Percentiles rank a stretch among this genome's conserved stretches.
These are phyloP conservation scores for Centrocercus urophasianus DNA, from an alignment of 2,113 vertebrate genomes.

Conservation along the genomic window DNA sequence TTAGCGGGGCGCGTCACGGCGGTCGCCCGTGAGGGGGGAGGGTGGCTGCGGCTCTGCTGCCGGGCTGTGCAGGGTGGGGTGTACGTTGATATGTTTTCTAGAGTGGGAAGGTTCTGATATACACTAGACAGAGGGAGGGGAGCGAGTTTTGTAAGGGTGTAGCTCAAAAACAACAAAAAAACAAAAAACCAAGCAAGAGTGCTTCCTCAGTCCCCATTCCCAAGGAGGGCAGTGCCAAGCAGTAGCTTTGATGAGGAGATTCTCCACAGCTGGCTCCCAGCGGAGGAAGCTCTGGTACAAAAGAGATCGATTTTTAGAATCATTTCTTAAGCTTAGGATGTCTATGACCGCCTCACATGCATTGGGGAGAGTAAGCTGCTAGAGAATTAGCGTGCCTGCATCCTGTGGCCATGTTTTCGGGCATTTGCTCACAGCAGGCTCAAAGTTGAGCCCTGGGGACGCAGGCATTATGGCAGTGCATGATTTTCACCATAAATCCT, in stretches of 20 bases:
- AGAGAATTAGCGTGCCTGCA: accelerated
- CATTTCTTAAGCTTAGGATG: accelerated
- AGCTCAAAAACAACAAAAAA: not conserved
- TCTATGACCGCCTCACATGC: not conserved
- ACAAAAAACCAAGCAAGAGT: too few relatives aligned
- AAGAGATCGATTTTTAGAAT: not conserved
- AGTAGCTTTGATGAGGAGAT: accelerated
- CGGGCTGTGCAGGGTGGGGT: accelerated
- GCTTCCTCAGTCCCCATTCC: accelerated
- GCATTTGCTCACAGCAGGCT: too few relatives aligned
- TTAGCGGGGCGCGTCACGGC: accelerated
- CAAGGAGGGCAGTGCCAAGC: accelerated
- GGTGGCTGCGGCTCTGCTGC: accelerated
- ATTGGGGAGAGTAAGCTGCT: not conserved
- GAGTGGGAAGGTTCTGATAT: accelerated
- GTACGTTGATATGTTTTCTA: not conserved
- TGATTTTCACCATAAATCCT: not conserved
- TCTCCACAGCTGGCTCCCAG: not conserved
- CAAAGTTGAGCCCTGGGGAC: not conserved
- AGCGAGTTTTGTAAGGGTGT: not conserved
- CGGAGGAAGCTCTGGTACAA: not conserved
- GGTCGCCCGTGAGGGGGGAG: accelerated
- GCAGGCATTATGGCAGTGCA: accelerated
- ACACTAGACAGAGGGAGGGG: not conserved
- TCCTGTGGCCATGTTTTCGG: accelerated